Evolutionary conservation across 1,140 invertebrate species (phyloP).

Genomic region (Bombus impatiens): DNA sequence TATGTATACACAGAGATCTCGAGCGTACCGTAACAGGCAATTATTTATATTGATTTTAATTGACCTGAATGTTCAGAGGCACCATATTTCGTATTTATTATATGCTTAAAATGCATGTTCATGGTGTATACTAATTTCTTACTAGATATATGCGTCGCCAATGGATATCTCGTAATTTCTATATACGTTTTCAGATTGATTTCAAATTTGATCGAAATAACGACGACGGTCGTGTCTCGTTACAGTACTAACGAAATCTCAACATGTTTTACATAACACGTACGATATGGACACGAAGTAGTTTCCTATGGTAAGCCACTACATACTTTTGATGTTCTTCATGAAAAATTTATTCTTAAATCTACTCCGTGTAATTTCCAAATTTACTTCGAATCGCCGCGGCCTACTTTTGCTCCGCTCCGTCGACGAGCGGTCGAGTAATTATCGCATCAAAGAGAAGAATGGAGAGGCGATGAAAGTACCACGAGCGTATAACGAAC

Average conservation of each 20-base stretch:
- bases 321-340: no score
- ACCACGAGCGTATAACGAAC: not conserved
- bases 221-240: no score
- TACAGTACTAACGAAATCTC: no score
- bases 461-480: not conserved
- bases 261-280: no score
- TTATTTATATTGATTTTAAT: not conserved
- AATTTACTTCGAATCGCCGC: not conserved
- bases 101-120: not conserved
- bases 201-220: not conserved
- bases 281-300: no score
- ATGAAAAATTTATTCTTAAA: no score
- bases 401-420: not conserved
- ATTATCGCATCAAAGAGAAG: not conserved
- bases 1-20: not conserved
- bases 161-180: no score
- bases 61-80: not conserved
- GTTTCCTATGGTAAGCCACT: no score
- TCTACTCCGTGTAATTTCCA: not conserved
- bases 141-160: no score
- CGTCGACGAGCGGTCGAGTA: not conserved
- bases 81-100: not conserved
- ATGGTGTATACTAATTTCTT: no score
- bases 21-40: not conserved
- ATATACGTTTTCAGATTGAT: not conserved